Evolutionary conservation across 2,797 vertebrate genomes (phyloP).

Genomic region (Tympanoctomys barrerae): DNA sequence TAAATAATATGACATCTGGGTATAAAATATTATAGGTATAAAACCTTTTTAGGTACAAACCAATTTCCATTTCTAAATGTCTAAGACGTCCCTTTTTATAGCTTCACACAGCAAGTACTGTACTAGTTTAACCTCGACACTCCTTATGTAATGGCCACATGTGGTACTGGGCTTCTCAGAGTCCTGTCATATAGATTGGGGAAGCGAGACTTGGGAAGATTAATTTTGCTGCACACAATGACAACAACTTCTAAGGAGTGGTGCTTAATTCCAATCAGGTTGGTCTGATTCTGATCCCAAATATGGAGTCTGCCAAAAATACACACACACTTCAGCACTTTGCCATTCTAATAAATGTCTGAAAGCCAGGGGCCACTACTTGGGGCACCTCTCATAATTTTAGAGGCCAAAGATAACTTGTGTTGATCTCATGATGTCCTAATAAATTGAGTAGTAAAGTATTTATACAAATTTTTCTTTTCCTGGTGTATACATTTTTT

Average conservation of each 20-base stretch:
- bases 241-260: neutral
- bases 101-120: neutral
- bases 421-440: neutral
- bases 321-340: neutral
- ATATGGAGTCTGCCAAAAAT: neutral
- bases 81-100: neutral
- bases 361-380: neutral
- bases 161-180: neutral
- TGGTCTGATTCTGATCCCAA: neutral
- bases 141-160: neutral
- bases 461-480: neutral
- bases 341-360: neutral
- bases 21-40: neutral
- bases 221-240: neutral
- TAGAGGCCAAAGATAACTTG: neutral
- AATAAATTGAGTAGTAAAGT: neutral
- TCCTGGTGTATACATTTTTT: neutral
- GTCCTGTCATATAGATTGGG: neutral
- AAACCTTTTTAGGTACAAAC: neutral
- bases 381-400: neutral
- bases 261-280: neutral
- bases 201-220: constrained; percentile 2
- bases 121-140: neutral
- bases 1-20: neutral
- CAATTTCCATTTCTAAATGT: constrained; percentile 32